A percentile compares a stretch with the other conserved stretches of the same genome.
phyloP scores from a whole-genome alignment of 30 jellyfish, hydroid and myxozoan genomes.

The Morbakka virulenta region DNA sequence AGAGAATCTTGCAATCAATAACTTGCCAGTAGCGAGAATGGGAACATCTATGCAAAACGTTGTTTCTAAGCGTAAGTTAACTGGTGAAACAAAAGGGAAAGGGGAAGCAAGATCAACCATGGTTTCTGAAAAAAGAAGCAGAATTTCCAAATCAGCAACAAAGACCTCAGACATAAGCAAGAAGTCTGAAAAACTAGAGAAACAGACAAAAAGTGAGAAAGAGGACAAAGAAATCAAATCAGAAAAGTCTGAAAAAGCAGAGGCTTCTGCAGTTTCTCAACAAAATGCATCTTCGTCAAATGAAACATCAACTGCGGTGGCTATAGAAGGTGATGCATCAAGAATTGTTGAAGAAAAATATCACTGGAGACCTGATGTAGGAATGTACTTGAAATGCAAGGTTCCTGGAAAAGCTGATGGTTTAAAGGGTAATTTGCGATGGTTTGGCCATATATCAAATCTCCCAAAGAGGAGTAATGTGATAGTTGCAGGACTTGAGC shows the following conservation, averaged over 20 bases:
- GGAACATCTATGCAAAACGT: constrained; percentile 34
- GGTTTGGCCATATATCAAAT: constrained; percentile 87
- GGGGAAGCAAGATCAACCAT: background rate
- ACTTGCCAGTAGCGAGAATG: constrained; percentile 32
- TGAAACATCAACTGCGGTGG: constrained; percentile 11
- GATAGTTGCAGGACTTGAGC: constrained; percentile 94
- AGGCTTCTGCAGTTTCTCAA: background rate
- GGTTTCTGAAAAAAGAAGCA: constrained; percentile 37
- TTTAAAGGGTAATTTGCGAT: constrained; percentile 70
- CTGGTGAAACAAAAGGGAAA: constrained; percentile 19
- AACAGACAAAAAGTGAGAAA: background rate
- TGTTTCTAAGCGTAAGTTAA: constrained; percentile 34
- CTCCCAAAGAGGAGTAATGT: constrained; percentile 86
- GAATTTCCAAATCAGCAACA: constrained; percentile 35
- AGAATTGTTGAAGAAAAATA: constrained; percentile 65
- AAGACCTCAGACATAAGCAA: background rate
- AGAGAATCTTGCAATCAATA: constrained; percentile 77
- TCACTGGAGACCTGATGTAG: constrained; percentile 66
- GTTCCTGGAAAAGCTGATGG: constrained; percentile 91
- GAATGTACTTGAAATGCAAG: constrained; percentile 77
- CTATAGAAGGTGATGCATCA: constrained; percentile 47
- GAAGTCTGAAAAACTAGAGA: background rate
- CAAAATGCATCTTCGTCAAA: background rate
- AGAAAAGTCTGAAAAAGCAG: constrained; percentile 18
- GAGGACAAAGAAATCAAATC: constrained; percentile 9